Evolutionary conservation across 2,113 vertebrate genomes (phyloP).

Genomic region (Callionymus lyra): DNA sequence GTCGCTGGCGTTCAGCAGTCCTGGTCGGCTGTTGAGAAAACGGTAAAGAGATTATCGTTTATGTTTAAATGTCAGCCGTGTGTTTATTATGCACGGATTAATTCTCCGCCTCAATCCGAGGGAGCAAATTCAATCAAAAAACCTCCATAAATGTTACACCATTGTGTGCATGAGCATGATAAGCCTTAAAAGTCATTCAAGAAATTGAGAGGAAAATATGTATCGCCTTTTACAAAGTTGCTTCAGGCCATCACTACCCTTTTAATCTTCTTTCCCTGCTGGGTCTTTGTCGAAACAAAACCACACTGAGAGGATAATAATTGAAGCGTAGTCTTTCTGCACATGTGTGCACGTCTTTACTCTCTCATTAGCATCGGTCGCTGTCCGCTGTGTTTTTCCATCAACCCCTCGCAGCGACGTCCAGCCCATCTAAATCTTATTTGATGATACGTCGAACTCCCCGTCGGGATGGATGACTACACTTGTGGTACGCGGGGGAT

Average conservation of each 20-base stretch:
- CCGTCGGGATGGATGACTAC: slow-evolving; percentile 3
- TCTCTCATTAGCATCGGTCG: slow-evolving; percentile 29
- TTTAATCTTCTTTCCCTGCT: slow-evolving; percentile 37
- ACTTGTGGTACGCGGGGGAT: slow-evolving; percentile 33
- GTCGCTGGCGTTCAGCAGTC: slow-evolving; percentile 85
- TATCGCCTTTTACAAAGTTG: slow-evolving; percentile 25
- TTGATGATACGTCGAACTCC: slow-evolving; percentile 31
- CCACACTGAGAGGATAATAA: slow-evolving; percentile 23
- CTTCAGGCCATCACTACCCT: slow-evolving; percentile 34
- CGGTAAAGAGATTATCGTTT: slow-evolving; percentile 9
- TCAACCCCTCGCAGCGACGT: slow-evolving; percentile 39
- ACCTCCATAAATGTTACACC: slow-evolving; percentile 31
- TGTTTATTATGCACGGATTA: slow-evolving; percentile 7
- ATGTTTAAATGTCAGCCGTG: slow-evolving; percentile 1
- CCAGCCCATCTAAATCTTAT: slow-evolving; percentile 44
- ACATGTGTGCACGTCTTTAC: slow-evolving; percentile 13
- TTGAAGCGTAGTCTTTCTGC: slow-evolving; percentile 22
- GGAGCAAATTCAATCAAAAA: slow-evolving; percentile 29
- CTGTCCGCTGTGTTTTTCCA: slow-evolving; percentile 39
- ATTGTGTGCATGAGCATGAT: slow-evolving; percentile 35
- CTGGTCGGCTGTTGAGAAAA: slow-evolving; percentile 76
- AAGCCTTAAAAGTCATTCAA: slow-evolving; percentile 30
- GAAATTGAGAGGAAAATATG: slow-evolving; percentile 16
- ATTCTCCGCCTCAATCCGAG: slow-evolving; percentile 18
- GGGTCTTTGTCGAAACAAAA: slow-evolving; percentile 42